Evolutionary conservation across 2,888 invertebrate genomes (phyloP), one percentile per base, ranked within the genome.

Genomic region (Schizotus pectinicornis): DNA sequence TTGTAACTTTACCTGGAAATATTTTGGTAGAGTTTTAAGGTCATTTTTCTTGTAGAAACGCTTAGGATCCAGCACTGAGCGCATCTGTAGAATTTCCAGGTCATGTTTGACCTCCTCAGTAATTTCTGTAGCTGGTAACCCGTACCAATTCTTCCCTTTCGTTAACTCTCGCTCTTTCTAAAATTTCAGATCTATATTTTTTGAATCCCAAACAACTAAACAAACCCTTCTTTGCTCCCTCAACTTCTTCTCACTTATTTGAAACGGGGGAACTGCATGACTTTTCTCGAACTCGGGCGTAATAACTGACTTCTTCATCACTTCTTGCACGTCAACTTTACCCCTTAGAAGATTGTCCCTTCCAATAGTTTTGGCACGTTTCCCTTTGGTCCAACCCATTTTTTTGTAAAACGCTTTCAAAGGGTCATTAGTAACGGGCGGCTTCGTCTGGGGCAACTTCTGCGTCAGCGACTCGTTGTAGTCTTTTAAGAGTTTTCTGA

Each of bases 41-140:
- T 95, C 94, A 77, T 94, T 95, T 72, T 92, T 92, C 79, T 97
- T 97, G 81, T 98, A 98, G 81, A 97, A 98, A 66, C 89, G 89
- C 77, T 96, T 96, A 0, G 96, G 94, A 81, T 98, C 91, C 7
- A 98, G 80, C 0, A 87, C 92, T 0, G 93, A 91, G 69, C 98
- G 86, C 96, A 98, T 96, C 80, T 94, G 91, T 1, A 99, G 81
- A 7, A 97, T 82, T 81, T 92, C 88, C 7, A 99, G 82, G 79
- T 98, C 97, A 73, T 89, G 90, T 78, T 89, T 90, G 42, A 91
- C 80, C 77, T 97, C 95, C 30, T 94, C 91, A 0, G 94, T 96
- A 68, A 97, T 77, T 79, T 97, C 95, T 8, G 93, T 89, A 0
- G 94, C 93, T 7, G 91, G 89, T 81, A 98, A 82, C 76, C 94